Conservation (phyloP, 92 coral and sea anemone genomes). For the Epizoanthus illoricatus region DNA sequence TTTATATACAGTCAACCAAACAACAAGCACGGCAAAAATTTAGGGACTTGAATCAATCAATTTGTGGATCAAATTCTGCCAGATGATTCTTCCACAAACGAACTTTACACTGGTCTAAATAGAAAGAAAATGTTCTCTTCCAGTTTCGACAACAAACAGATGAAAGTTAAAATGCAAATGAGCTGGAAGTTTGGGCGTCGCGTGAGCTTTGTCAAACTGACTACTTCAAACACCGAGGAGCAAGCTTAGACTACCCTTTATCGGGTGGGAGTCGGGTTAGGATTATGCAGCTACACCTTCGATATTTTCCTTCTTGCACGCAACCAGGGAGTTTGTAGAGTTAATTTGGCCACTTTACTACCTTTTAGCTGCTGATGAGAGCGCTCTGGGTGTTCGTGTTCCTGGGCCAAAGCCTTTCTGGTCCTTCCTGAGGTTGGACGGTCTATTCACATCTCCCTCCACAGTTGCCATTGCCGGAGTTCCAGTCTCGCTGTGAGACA, state of each 20-base stretch:
- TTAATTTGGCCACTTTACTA: conserved; percentile 14
- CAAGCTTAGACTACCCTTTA: neutral
- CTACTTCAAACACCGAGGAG: conserved; percentile 9
- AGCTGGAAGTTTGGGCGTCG: conserved; percentile 39
- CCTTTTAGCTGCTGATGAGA: conserved; percentile 66
- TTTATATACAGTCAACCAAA: conserved; percentile 17
- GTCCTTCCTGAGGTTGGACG: conserved; percentile 37
- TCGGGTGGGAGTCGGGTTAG: neutral
- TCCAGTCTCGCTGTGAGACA: conserved; percentile 1
- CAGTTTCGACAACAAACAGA: conserved; percentile 48
- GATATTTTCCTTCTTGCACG: neutral
- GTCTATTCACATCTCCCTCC: conserved; percentile 18
- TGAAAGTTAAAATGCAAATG: conserved; percentile 70
- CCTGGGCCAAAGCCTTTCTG: conserved; percentile 31
- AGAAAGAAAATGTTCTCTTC: neutral
- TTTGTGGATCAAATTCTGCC: conserved; percentile 24
- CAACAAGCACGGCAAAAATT: conserved; percentile 35
- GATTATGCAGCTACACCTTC: neutral
- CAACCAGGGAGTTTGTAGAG: neutral
- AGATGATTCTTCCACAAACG: conserved; percentile 15
- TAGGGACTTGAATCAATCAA: neutral
- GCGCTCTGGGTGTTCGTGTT: conserved; percentile 56
- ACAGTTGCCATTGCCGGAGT: conserved; percentile 20
- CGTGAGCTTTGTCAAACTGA: conserved; percentile 37
- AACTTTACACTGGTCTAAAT: neutral